These are phyloP conservation scores for Holocentrus rufus DNA, from an alignment of 2,797 vertebrate genomes.

Conservation along the genomic window DNA sequence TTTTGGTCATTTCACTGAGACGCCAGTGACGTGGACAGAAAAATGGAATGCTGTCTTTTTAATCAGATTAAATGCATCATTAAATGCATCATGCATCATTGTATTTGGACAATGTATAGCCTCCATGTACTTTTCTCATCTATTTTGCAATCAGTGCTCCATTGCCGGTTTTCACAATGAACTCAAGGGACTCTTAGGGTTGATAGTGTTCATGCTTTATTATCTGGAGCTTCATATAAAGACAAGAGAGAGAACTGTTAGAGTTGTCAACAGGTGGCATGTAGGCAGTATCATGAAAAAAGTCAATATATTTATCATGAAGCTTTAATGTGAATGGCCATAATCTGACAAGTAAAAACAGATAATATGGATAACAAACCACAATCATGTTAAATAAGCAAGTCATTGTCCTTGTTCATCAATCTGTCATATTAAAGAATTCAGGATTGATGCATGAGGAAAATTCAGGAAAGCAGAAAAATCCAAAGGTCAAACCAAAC, in stretches of 20 bases:
- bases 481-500: slow-evolving; percentile 1
- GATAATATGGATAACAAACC: not conserved
- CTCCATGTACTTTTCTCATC: no score
- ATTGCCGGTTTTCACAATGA: not conserved
- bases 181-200: slow-evolving; percentile 7
- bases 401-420: not conserved
- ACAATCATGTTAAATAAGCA: not conserved
- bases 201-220: slow-evolving; percentile 65
- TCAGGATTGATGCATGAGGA: not conserved
- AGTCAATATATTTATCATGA: not conserved
- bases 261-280: slow-evolving; percentile 31
- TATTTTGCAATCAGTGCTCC: not conserved
- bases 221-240: slow-evolving; percentile 37
- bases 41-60: no score
- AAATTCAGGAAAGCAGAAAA: not conserved
- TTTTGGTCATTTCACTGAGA: not conserved
- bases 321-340: slow-evolving; percentile 8
- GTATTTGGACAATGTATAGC: no score
- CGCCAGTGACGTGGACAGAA: no score
- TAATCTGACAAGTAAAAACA: not conserved
- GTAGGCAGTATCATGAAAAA: slow-evolving; percentile 7
- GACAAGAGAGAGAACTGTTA: slow-evolving; percentile 27
- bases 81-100: no score
- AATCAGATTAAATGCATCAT: no score
- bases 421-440: slow-evolving; percentile 2